Conservation (phyloP, 2,888 invertebrate species). For the Scaptomyza caliginosa region DNA sequence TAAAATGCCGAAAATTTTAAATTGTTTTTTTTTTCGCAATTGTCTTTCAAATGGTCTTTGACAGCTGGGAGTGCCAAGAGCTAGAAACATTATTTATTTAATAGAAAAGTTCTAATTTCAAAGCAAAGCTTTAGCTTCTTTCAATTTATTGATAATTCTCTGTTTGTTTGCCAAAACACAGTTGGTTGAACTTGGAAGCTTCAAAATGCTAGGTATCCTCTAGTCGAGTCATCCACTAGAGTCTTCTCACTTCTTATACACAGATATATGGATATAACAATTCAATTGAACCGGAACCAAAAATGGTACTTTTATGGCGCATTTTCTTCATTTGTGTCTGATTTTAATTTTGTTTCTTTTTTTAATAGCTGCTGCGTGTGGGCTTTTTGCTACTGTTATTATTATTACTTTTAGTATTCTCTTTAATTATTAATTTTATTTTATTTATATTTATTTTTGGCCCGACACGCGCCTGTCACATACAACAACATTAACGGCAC, state of each 20-base stretch:
- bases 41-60: no score
- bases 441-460: constrained; percentile 18
- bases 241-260: neutral
- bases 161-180: no score
- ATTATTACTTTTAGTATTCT: constrained; percentile 14
- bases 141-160: no score
- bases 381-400: constrained; percentile 10
- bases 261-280: constrained; percentile 5
- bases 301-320: constrained; percentile 51
- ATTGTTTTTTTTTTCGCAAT: no score
- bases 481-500: constrained; percentile 33
- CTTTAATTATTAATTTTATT: neutral
- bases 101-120: no score
- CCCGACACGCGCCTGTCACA: constrained; percentile 25
- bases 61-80: no score
- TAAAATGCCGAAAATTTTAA: no score
- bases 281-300: constrained; percentile 33
- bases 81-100: no score
- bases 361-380: constrained; percentile 52
- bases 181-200: no score
- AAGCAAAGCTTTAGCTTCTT: no score
- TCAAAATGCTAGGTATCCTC: no score
- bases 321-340: constrained; percentile 49
- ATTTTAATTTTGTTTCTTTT: constrained; percentile 13
- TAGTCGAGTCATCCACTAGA: neutral